A percentile compares a stretch with the other conserved stretches of the same genome.
phyloP scores from a whole-genome alignment of 2,888 invertebrate genomes.

The Siphonodentalium dalli region DNA sequence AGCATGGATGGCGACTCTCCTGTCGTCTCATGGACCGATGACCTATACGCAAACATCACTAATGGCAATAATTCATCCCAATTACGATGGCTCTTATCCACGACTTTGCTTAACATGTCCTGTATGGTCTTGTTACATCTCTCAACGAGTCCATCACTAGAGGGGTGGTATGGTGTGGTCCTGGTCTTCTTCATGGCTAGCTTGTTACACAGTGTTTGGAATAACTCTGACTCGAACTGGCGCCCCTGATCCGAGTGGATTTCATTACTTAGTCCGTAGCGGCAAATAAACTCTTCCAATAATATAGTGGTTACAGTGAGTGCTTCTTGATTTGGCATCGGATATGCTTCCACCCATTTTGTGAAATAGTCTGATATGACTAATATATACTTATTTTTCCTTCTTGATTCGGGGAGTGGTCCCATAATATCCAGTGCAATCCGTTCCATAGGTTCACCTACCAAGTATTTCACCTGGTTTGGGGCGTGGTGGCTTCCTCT shows the following conservation, averaged over 20 bases:
- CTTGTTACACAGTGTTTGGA: constrained; percentile 11
- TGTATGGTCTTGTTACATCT: constrained; percentile 18
- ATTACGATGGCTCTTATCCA: constrained; percentile 15
- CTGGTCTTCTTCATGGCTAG: constrained; percentile 22
- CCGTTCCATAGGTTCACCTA: constrained; percentile 20
- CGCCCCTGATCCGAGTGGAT: constrained; percentile 25
- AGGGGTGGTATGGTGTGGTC: constrained; percentile 27
- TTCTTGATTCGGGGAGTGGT: constrained; percentile 14
- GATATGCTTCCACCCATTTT: constrained; percentile 10
- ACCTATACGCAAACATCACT: constrained; percentile 13
- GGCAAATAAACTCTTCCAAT: constrained; percentile 16
- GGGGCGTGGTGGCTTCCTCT: constrained; percentile 2
- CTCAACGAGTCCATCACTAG: constrained; percentile 26
- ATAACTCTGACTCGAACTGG: constrained; percentile 19
- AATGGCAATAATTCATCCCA: constrained; percentile 22
- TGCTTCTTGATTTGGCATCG: constrained; percentile 8
- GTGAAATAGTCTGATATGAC: constrained; percentile 15
- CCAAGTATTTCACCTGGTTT: background rate
- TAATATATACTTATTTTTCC: constrained; percentile 14
- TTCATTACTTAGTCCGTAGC: constrained; percentile 18
- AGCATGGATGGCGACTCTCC: constrained; percentile 5
- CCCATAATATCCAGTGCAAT: constrained; percentile 17
- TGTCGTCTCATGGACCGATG: constrained; percentile 10
- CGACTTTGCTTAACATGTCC: constrained; percentile 14
- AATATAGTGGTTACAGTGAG: constrained; percentile 14